Base-by-base conservation (phyloP, 2,797 vertebrate genomes). In the Sebastes melanostomus region DNA sequence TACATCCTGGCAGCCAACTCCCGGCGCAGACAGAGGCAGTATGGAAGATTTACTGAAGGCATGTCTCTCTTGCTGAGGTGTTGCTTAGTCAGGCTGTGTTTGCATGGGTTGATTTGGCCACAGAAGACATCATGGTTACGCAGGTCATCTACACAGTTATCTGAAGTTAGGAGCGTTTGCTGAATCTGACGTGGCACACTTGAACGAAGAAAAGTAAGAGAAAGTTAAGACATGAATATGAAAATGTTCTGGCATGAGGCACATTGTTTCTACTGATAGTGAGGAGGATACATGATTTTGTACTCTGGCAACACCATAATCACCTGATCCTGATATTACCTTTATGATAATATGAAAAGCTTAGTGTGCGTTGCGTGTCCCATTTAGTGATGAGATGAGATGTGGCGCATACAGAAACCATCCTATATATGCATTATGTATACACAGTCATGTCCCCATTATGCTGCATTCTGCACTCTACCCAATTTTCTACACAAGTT, bases 1-100 rank as follows among this genome's bases (percentile, higher is more conserved):
- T 88, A 89, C 80, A 75, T 86, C 82, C 70, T 74, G 71, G 71
- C 73, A 80, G 72, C 77, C 72, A 63, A 46, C 72, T 82, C 75
- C 71, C 52, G 77, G 65, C 61, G 78, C 61, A 24, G 27, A 59
- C 59, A 58, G 42, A 22, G 66, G 24, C 76, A 58, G 32, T 42
- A 56, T 63, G 24, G 71, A 34, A 18, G 42, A 66, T 11, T 22
- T 14, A 27, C 65, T n/a, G 29, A 4, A 11, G 14, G 20, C 52
- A 3, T 18, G 55, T 25, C 24, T 65, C 10, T 74, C 18, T 14
- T 38, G 20, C 50, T 54, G 52, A 60, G 29, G 38, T 77, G 77
- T 52, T 60, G 46, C 52, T 71, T 22, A 29, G 50, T 72, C 22
- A 13, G 18, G 16, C 2, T 20, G 5, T 27, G 20, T 58, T 67